Percentiles rank a stretch among this genome's conserved stretches.
These are phyloP conservation scores for Lottia gigantea DNA, from an alignment of 2,888 invertebrate species.

Conservation along the genomic window DNA sequence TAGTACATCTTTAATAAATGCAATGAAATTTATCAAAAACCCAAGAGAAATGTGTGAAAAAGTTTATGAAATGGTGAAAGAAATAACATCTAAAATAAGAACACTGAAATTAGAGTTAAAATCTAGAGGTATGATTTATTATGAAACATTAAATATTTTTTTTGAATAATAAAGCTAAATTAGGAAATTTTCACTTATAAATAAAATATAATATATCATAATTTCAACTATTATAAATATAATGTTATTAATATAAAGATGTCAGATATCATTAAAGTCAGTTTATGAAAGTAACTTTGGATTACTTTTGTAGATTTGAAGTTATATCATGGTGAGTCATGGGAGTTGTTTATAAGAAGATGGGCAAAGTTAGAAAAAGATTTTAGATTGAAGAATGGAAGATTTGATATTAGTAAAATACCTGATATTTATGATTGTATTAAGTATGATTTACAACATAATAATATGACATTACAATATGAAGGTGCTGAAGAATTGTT, in stretches of 20 bases:
- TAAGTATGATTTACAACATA: conserved; percentile 97
- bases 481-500: conserved; percentile 73
- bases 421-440: conserved; percentile 99
- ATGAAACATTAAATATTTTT: too few relatives aligned
- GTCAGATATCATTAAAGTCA: too few relatives aligned
- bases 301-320: conserved; percentile 78
- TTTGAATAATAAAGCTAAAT: too few relatives aligned
- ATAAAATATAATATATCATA: too few relatives aligned
- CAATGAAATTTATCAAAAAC: conserved; percentile 94
- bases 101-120: conserved; percentile 54
- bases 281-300: too few relatives aligned
- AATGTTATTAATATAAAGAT: too few relatives aligned
- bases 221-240: too few relatives aligned
- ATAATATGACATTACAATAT: conserved; percentile 91
- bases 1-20: conserved; percentile 90
- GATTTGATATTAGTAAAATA: conserved; percentile 97
- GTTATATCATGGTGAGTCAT: conserved; percentile 97
- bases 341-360: conserved; percentile 96
- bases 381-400: conserved; percentile 88
- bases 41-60: conserved; percentile 92
- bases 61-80: conserved; percentile 87
- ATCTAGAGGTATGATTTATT: conserved; percentile 44
- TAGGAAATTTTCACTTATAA: too few relatives aligned
- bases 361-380: conserved; percentile 99
- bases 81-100: conserved; percentile 83